phyloP scores from a whole-genome alignment of 2,113 vertebrate genomes.

The Sturnus vulgaris region DNA sequence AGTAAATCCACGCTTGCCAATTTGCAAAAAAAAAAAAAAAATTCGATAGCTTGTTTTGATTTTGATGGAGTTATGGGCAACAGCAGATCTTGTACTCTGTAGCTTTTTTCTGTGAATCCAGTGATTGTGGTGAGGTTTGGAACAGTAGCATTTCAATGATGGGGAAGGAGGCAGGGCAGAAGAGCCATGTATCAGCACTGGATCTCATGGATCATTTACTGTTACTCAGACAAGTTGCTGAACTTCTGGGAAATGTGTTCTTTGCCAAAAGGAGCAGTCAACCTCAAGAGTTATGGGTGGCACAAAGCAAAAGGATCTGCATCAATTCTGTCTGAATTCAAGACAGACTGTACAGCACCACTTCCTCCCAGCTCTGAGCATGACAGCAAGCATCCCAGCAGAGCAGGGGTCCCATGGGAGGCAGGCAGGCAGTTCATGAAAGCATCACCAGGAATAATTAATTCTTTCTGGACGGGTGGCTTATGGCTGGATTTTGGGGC shows the following conservation, averaged over 20 bases:
- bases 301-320: background rate
- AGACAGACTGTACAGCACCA: background rate
- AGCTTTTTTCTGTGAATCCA: background rate
- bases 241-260: background rate
- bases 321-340: background rate
- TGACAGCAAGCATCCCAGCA: rapidly evolving
- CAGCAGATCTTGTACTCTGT: background rate
- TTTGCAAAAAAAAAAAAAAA: background rate
- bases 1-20: background rate
- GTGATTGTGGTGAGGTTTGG: background rate
- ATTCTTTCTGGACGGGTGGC: background rate
- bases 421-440: background rate
- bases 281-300: background rate
- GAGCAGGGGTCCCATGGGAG: background rate
- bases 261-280: background rate
- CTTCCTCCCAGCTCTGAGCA: background rate
- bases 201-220: background rate
- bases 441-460: background rate
- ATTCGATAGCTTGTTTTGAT: background rate
- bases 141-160: background rate
- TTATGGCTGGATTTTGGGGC: background rate
- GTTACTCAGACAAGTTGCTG: background rate
- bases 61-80: background rate
- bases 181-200: background rate
- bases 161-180: background rate